Percentiles rank a stretch among this genome's conserved stretches.
Conservation (phyloP, 2,113 vertebrate genomes). For the Microcebus lehilahytsara region DNA sequence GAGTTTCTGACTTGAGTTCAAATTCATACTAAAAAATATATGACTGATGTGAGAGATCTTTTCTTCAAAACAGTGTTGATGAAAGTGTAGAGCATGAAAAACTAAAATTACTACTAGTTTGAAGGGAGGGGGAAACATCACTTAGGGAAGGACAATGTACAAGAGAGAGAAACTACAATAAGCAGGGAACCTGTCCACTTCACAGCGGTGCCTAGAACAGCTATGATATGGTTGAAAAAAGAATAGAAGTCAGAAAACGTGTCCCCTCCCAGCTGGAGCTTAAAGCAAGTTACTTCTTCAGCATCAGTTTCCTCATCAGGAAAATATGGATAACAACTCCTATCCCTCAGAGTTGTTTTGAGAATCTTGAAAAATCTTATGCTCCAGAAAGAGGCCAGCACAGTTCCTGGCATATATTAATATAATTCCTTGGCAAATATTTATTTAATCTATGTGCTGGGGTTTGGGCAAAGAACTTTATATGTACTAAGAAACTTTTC, state of each 20-base stretch:
- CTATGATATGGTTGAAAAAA: too few species aligned
- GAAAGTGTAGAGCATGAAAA: not conserved
- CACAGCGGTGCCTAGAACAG: not conserved
- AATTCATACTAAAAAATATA: slow-evolving; percentile 48
- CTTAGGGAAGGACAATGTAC: not conserved
- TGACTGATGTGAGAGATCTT: not conserved
- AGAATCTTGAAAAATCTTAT: slow-evolving; percentile 30
- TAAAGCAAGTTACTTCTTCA: not conserved
- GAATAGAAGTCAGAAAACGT: not conserved
- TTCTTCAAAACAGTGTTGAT: not conserved
- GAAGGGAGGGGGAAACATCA: not conserved
- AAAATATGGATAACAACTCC: not conserved
- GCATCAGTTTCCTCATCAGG: not conserved
- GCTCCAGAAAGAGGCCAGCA: not conserved
- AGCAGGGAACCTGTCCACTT: not conserved
- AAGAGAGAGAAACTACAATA: not conserved
- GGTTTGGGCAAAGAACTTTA: not conserved
- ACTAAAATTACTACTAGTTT: not conserved
- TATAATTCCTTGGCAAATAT: not conserved
- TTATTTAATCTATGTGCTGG: not conserved
- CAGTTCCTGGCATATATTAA: not conserved
- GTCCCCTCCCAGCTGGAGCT: too few species aligned
- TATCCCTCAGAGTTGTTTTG: not conserved
- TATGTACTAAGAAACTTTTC: not conserved
- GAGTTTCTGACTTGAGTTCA: slow-evolving; percentile 45